Conservation (phyloP, 64 coral and sea anemone species). For the Stylophora pistillata region DNA sequence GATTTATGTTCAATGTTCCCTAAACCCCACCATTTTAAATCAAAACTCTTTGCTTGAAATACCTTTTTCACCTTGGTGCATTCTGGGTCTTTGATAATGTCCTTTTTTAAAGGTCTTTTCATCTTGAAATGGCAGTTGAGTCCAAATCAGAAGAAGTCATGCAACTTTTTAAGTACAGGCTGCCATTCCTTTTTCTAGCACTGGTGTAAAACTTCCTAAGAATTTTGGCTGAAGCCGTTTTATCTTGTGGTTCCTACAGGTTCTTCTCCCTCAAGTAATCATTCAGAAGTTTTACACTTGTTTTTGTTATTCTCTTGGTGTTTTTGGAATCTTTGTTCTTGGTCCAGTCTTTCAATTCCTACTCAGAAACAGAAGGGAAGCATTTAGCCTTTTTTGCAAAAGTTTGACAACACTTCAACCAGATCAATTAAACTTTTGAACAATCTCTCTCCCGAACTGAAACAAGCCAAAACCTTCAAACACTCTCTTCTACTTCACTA, state of each 20-base stretch:
- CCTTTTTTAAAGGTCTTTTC: neutral
- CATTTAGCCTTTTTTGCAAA: no score
- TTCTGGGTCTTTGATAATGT: conserved; percentile 51
- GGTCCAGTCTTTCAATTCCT: no score
- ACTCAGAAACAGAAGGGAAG: no score
- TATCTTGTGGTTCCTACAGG: neutral
- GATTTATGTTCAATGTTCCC: conserved; percentile 41
- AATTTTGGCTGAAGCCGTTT: no score
- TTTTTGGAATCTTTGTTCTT: neutral
- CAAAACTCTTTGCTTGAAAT: conserved; percentile 28
- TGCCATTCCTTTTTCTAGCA: conserved; percentile 18
- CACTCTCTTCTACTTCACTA: no score
- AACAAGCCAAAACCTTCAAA: no score
- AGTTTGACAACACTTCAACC: no score
- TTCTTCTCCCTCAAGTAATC: neutral
- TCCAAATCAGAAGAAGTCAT: neutral
- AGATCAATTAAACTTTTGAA: no score
- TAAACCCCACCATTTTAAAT: conserved; percentile 48
- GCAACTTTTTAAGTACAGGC: conserved; percentile 17
- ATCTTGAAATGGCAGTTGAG: conserved; percentile 2
- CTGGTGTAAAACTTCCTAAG: conserved; percentile 7
- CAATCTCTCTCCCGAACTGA: no score
- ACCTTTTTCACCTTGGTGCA: conserved; percentile 16
- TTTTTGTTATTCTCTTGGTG: neutral
- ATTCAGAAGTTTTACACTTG: neutral